Evolutionary conservation across 1,140 invertebrate species (phyloP).

Genomic region (Drosophila pseudoobscura): DNA sequence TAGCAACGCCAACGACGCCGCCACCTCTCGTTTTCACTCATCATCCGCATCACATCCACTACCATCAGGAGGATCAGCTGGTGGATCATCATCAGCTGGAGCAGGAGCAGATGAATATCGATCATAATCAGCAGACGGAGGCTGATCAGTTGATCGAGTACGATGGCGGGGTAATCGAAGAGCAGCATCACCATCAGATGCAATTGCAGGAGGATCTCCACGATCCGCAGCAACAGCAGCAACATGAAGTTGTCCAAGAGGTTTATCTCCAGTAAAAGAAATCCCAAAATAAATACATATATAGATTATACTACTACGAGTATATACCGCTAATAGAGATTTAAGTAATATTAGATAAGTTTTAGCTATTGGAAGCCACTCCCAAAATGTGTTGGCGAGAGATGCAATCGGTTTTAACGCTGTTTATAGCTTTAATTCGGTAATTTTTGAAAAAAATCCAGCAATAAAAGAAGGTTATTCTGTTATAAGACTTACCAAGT

Average conservation of each 20-base stretch:
- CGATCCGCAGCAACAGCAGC: conserved; percentile 62
- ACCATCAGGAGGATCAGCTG: conserved; percentile 46
- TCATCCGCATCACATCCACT: conserved; percentile 60
- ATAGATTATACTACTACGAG: neutral
- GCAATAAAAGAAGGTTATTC: neutral
- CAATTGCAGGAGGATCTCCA: conserved; percentile 62
- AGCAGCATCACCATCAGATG: conserved; percentile 63
- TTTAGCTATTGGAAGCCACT: conserved; percentile 34
- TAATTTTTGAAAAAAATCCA: conserved; percentile 6
- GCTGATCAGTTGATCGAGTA: conserved; percentile 68
- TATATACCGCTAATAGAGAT: neutral
- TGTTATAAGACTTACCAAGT: neutral
- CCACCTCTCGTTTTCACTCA: conserved; percentile 63
- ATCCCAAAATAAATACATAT: conserved; percentile 4
- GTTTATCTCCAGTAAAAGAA: conserved; percentile 70
- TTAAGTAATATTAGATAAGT: conserved; percentile 37
- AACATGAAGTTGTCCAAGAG: conserved; percentile 74
- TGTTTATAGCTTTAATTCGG: conserved; percentile 11
- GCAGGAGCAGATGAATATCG: conserved; percentile 67
- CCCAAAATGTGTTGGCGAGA: conserved; percentile 27
- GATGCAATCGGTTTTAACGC: neutral
- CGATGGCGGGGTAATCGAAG: conserved; percentile 61
- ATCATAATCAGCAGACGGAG: conserved; percentile 70
- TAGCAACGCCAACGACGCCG: conserved; percentile 61
- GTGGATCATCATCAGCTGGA: conserved; percentile 64